Evolutionary conservation across 2,888 invertebrate genomes (phyloP), one percentile per base, ranked within the genome.

Genomic region (Pterobdella sp.): DNA sequence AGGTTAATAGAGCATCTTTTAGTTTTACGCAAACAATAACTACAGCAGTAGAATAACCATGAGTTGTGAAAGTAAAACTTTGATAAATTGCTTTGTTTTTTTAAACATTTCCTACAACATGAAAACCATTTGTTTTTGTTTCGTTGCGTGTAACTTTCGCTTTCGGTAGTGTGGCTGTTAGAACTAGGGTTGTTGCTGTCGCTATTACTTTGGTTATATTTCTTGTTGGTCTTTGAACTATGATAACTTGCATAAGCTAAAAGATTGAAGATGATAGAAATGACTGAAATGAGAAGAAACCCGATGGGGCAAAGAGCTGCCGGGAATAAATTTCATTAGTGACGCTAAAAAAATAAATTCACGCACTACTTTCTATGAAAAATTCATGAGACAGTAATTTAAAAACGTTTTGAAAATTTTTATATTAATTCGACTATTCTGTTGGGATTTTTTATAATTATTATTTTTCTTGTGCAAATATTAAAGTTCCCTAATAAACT

Each of bases 301-400:
- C 60, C 60, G 60, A 56, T 56, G 14, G 60, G 60, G 26, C 60
- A 56, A 26, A 56, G 26, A 26, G 60, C 60, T 56, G 60, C 4
- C 18, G n/a, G n/a, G 60, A 56, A 4, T 42, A 42, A 56, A 56
- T 56, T 56, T n/a, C 14, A 56, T 56, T 56, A 56, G n/a, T 4
- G 26, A 3, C 60, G 26, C 60, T 7, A 56, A 26, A n/a, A 3
- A 56, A 18, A n/a, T 22, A n/a, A 56, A 56, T 7, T 4, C 4
- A 56, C 4, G 60, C 4, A 56, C 26, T 56, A 14, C 4, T 56
- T 14, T 26, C 18, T 18, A 56, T 56, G 10, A 26, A 34, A 14
- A 49, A 32, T n/a, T n/a, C n/a, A n/a, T n/a, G n/a, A n/a, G n/a
- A n/a, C n/a, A n/a, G n/a, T n/a, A n/a, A n/a, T n/a, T n/a, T n/a